A percentile compares a stretch with the other conserved stretches of the same genome.
Conservation (phyloP, 2,113 vertebrate species). For the Ophthalmolycus amberensis region DNA sequence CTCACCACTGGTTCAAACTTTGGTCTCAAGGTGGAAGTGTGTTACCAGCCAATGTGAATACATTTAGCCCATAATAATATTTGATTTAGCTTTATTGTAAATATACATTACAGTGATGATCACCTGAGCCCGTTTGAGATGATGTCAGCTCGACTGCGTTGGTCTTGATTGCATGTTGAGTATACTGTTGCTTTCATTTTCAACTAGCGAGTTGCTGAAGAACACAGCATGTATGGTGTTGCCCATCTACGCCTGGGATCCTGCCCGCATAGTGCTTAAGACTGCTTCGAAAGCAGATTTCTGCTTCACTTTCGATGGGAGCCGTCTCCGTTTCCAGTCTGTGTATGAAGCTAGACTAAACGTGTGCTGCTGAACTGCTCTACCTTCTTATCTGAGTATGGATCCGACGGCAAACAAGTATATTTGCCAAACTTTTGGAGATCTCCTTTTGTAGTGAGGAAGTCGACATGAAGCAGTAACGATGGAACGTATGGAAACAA, state of each 20-base stretch:
- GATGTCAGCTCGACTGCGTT: neutral
- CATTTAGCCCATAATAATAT: neutral
- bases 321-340: neutral
- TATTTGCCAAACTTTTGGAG: neutral
- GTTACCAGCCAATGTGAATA: neutral
- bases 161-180: neutral
- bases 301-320: neutral
- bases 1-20: neutral
- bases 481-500: slow-evolving; percentile 20
- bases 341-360: neutral
- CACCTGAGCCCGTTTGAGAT: neutral
- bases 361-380: neutral
- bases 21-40: neutral
- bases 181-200: neutral
- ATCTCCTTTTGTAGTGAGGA: neutral
- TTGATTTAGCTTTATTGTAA: neutral
- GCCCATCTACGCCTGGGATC: neutral
- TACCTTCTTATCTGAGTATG: neutral
- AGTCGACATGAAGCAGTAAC: neutral
- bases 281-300: neutral
- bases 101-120: neutral
- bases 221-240: neutral
- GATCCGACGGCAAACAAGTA: slow-evolving; percentile 16
- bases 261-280: neutral
- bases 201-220: neutral